Base-by-base conservation (phyloP, 2,797 vertebrate species). In the Bryconaethiops microstoma region DNA sequence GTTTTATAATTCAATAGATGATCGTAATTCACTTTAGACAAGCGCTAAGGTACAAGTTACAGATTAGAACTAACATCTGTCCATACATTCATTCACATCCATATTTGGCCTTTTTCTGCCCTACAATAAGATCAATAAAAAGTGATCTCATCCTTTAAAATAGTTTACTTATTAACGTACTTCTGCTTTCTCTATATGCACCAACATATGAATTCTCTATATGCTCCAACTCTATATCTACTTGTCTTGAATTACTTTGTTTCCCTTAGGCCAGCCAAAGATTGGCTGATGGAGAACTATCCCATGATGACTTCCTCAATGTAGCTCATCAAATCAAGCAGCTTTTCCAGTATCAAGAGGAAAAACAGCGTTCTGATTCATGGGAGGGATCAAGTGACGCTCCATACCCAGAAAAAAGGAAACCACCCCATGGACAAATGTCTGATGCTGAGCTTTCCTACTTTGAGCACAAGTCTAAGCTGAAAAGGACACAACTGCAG, bases 311-410 rank as follows among this genome's bases (percentile, higher is more conserved):
- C 21, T 99, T 99, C 86, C 96, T 99, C 40, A 88, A 96, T 86
- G 95, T 99, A 85, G 97, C 95, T 78, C 98, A 99, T 92, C 95
- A 98, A 92, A 97, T 99, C 88, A 95, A 95, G 21, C 96, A 98
- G 76, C 92, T 99, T 70, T 99, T 99, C 92, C 97, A 98, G 88
- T 99, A 99, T 86, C 97, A 97, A 93, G 96, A 98, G 90, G 97
- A 96, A 93, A 97, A 95, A 88, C 96, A 96, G 88, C 93, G 95
- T 72, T 95, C 95, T 0, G 96, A 91, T 80, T 92, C 91, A 55
- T 98, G 96, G 95, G 95, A 96, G 76, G 95, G 91, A 57, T 83
- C 94, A 8, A 86, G 88, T 65, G 94, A 95, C 79, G 86, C 82
- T 72, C 90, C 92, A 78, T 94, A 94, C 82, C 80, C 91, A 65